These are phyloP conservation scores for Vanessa atalanta DNA, from an alignment of 1,140 invertebrate genomes.

Conservation along the genomic window DNA sequence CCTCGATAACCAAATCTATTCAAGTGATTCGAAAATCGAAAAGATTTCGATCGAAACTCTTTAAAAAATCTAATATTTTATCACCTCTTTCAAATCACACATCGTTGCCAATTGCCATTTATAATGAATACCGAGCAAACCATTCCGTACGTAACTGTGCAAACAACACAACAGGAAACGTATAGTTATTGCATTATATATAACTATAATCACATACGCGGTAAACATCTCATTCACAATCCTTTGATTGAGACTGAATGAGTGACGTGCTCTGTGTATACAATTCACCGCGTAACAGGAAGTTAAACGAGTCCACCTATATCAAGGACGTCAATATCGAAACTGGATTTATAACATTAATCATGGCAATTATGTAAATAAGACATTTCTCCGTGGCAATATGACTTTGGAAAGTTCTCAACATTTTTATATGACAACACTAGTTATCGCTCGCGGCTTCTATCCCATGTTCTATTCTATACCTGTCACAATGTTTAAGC, in stretches of 20 bases:
- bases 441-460: no score
- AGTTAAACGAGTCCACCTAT: constrained; percentile 70
- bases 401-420: constrained; percentile 26
- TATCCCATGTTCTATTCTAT: no score
- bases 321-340: constrained; percentile 72
- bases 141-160: constrained; percentile 27
- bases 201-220: constrained; percentile 53
- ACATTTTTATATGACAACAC: background rate
- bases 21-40: background rate
- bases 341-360: constrained; percentile 58
- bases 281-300: constrained; percentile 71
- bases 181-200: constrained; percentile 58
- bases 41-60: background rate
- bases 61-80: background rate
- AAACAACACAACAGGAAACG: constrained; percentile 67
- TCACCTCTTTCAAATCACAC: background rate
- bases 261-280: constrained; percentile 73
- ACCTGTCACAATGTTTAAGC: no score
- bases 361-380: constrained; percentile 35
- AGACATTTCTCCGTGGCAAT: constrained; percentile 32
- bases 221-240: constrained; percentile 76
- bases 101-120: background rate
- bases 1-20: background rate
- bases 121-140: constrained; percentile 27
- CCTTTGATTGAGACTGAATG: constrained; percentile 75